phyloP scores from a whole-genome alignment of 2,113 vertebrate genomes.

The Orientallactaga bullata region DNA sequence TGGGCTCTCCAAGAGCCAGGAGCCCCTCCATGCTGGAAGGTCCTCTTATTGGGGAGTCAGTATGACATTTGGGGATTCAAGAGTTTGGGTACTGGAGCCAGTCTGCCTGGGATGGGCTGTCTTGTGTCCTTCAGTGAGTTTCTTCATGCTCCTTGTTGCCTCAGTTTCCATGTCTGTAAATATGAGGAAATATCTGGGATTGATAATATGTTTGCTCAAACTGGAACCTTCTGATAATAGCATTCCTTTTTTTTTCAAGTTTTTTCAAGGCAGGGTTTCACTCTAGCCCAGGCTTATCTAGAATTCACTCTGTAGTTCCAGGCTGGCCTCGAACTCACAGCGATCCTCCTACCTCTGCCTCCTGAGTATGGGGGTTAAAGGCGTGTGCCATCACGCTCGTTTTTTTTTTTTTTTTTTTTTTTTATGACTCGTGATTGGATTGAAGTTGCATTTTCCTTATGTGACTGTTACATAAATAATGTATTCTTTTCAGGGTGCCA shows the following conservation, averaged over 20 bases:
- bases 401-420: no score
- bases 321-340: no score
- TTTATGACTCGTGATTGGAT: background rate
- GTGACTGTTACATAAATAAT: background rate
- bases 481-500: background rate
- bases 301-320: no score
- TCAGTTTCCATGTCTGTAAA: background rate
- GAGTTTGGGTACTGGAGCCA: background rate
- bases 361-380: no score
- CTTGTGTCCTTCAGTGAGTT: conserved; percentile 56
- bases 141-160: conserved; percentile 1
- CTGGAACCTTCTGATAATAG: no score
- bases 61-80: background rate
- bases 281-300: no score
- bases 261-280: background rate
- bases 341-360: no score
- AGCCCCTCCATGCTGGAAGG: background rate
- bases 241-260: no score
- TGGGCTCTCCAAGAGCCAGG: background rate
- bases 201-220: conserved; percentile 14
- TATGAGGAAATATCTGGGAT: background rate
- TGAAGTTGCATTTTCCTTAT: background rate
- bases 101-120: background rate
- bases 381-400: no score
- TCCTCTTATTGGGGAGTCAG: background rate